Evolutionary conservation across 2,888 invertebrate genomes (phyloP), one percentile per base, ranked within the genome.

Genomic region (Erynnis tages): DNA sequence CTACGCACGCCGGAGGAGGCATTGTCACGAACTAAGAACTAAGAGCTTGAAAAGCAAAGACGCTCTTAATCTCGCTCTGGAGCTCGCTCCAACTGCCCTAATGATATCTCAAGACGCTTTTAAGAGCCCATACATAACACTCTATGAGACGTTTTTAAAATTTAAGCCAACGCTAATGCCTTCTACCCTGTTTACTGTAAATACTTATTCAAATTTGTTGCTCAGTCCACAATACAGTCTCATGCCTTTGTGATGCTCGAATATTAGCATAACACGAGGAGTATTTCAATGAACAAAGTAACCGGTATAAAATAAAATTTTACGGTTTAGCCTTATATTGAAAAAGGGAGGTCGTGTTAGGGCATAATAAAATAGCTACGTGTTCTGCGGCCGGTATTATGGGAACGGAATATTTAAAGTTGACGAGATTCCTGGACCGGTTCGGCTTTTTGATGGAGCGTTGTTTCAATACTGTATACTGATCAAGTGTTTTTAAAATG

Each of bases 91-190:
- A 62, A 74, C 76, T 78, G 76, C 72, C 77, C 82, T 89, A 89
- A 89, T 87, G 89, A 88, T 88, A 88, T 87, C 85, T 82, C 79
- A 73, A 79, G 83, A 80, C 75, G 75, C 82, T 75, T 79, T 86
- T 87, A 86, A 86, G 81, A 81, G 78, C 76, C 81, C 88, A 86
- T 88, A 87, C 77, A 87, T 88, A 82, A 86, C 85, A 78, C 78
- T 89, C 76, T 82, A 86, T 78, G 87, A 75, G 89, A 89, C 88
- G 73, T 88, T 89, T 89, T 89, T 85, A 82, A 83, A 88, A 89
- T 88, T 86, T 89, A 89, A 87, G 76, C 72, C 85, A 80, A 81
- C 85, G 69, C 73, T 87, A 87, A 87, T 86, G 89, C 79, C 76
- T 85, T 82, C 76, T 76, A 71, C 76, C 75, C 81, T 76, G 82